Evolutionary conservation across 2,888 invertebrate species (phyloP).

Genomic region (Sminthurinus aureus): DNA sequence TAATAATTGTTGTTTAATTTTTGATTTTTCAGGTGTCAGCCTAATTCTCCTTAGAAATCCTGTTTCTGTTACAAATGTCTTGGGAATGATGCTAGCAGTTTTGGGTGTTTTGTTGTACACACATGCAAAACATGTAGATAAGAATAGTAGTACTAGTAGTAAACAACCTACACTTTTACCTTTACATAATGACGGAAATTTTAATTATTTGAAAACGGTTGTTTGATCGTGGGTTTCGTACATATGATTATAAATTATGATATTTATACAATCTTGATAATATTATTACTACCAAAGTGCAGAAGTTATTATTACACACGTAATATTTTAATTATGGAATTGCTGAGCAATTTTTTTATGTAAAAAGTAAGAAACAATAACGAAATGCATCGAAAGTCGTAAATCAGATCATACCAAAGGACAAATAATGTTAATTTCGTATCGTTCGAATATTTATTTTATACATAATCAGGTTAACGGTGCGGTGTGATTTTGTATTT

Average conservation of each 20-base stretch:
- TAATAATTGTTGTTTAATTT: no score
- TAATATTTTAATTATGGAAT: not conserved
- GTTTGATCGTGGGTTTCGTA: constrained; percentile 1
- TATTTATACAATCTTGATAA: not conserved
- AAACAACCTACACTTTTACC: constrained; percentile 18
- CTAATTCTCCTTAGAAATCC: constrained; percentile 74
- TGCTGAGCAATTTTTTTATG: not conserved
- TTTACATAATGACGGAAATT: constrained; percentile 43
- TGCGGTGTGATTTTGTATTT: no score
- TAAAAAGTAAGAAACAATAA: not conserved
- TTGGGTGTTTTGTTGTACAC: constrained; percentile 91
- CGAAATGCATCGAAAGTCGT: not conserved
- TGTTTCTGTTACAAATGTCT: constrained; percentile 83
- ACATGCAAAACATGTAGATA: constrained; percentile 68
- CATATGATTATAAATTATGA: not conserved
- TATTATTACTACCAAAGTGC: no score
- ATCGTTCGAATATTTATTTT: no score
- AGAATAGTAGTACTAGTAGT: no score
- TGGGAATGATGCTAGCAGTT: constrained; percentile 91
- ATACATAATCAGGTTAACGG: no score
- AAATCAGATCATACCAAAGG: not conserved
- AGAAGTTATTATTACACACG: not conserved
- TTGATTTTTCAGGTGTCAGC: not conserved
- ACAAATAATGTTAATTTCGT: no score
- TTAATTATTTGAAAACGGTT: constrained; percentile 41